phyloP scores from a whole-genome alignment of 1,140 invertebrate species.

The Acyrthosiphon pisum region DNA sequence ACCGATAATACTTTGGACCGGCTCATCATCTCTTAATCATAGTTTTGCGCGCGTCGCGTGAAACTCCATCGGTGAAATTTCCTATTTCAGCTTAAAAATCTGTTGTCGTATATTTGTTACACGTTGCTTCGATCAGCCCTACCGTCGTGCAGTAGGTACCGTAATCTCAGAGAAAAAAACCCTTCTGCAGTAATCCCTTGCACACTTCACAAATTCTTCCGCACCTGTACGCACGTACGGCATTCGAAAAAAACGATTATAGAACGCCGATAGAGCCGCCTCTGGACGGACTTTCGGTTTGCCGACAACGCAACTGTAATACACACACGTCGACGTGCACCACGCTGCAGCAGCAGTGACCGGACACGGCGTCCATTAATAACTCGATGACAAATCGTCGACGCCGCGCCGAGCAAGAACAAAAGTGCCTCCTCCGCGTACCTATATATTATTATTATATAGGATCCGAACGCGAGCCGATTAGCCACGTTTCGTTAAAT shows the following conservation, averaged over 20 bases:
- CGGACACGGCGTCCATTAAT: conserved; percentile 13
- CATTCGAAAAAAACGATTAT: neutral
- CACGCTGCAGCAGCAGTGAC: neutral
- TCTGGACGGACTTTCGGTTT: neutral
- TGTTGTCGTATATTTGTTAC: neutral
- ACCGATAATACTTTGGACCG: neutral
- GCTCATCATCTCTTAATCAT: neutral
- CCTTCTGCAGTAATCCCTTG: neutral
- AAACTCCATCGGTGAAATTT: neutral
- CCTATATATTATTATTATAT: neutral
- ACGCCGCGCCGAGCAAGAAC: conserved; percentile 2
- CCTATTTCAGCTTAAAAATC: neutral
- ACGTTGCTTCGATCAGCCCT: neutral
- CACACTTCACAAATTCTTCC: neutral
- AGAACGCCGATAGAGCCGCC: neutral
- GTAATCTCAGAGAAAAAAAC: neutral
- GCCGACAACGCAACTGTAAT: neutral
- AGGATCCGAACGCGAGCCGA: neutral
- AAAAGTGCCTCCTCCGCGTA: neutral
- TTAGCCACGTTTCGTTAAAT: neutral
- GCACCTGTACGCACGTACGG: neutral
- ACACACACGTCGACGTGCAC: neutral
- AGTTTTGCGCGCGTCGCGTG: rapidly evolving
- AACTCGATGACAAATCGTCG: conserved; percentile 39
- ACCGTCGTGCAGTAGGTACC: no score